phyloP scores from a whole-genome alignment of 2,113 vertebrate genomes.

The Leucopsar rothschildi region DNA sequence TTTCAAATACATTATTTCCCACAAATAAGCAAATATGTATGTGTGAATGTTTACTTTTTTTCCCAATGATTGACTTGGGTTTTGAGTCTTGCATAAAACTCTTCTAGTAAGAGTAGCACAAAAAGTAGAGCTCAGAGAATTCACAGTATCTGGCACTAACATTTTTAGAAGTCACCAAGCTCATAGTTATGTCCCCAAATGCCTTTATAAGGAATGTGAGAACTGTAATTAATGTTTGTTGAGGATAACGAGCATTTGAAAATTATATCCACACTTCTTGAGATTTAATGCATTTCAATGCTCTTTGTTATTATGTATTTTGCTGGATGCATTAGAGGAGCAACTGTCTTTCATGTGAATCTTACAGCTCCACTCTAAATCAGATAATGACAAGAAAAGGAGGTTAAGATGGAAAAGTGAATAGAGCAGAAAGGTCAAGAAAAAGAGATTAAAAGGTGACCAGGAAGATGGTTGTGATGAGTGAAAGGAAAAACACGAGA shows the following conservation, averaged over 20 bases:
- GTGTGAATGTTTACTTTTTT: not conserved
- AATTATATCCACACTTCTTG: not conserved
- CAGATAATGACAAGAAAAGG: not conserved
- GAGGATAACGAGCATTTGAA: not conserved
- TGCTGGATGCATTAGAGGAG: not conserved
- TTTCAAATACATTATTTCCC: not conserved
- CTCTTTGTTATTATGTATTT: not conserved
- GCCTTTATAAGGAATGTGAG: not conserved
- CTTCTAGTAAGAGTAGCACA: not conserved
- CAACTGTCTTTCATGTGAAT: not conserved
- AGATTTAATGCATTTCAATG: not conserved
- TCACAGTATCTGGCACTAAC: not conserved
- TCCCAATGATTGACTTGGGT: not conserved
- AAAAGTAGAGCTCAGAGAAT: not conserved
- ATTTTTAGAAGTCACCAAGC: not conserved
- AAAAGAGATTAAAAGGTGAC: slow-evolving; percentile 12
- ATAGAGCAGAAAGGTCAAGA: not conserved
- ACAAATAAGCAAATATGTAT: not conserved
- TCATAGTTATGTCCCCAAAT: not conserved
- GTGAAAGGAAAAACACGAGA: not conserved
- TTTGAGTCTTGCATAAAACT: not conserved
- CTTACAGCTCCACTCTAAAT: not conserved
- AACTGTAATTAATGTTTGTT: not conserved
- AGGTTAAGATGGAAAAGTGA: not conserved
- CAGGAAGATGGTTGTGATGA: not conserved